Evolutionary conservation across 2,113 vertebrate species (phyloP).

Genomic region (Neomonachus schauinslandi): DNA sequence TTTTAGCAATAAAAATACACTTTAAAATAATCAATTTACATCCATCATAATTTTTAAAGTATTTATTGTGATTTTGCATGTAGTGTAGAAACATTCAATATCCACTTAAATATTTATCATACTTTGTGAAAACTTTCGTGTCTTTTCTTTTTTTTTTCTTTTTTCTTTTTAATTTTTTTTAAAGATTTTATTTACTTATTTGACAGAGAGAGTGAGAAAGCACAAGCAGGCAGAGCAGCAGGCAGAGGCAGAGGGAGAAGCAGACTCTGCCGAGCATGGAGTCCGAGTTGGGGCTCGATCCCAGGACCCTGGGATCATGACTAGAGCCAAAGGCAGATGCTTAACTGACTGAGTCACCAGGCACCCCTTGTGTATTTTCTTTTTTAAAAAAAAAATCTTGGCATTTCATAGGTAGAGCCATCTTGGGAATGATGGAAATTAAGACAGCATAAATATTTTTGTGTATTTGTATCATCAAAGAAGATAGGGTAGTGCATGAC

Average conservation of each 20-base stretch:
- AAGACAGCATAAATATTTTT: background rate
- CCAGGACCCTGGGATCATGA: too few species aligned
- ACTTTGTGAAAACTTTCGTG: background rate
- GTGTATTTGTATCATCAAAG: background rate
- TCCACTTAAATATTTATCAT: background rate
- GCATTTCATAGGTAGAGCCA: background rate
- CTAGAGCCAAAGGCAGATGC: too few species aligned
- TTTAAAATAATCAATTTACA: background rate
- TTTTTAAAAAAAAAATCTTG: background rate
- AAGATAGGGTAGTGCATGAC: accelerated
- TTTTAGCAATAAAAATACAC: background rate
- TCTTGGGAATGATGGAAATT: background rate
- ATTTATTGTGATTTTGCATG: background rate
- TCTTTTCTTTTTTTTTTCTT: background rate
- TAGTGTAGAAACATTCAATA: background rate
- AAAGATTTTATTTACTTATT: too few species aligned
- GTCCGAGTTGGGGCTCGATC: too few species aligned
- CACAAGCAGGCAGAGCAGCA: too few species aligned
- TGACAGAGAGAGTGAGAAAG: too few species aligned
- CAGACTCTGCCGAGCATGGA: too few species aligned
- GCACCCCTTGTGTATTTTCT: background rate
- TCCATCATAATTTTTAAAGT: background rate
- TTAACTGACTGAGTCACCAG: too few species aligned
- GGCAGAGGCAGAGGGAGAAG: too few species aligned
- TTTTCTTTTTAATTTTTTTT: too few species aligned